Conservation (phyloP, 2,113 vertebrate genomes). For the Seriola aureovittata region DNA sequence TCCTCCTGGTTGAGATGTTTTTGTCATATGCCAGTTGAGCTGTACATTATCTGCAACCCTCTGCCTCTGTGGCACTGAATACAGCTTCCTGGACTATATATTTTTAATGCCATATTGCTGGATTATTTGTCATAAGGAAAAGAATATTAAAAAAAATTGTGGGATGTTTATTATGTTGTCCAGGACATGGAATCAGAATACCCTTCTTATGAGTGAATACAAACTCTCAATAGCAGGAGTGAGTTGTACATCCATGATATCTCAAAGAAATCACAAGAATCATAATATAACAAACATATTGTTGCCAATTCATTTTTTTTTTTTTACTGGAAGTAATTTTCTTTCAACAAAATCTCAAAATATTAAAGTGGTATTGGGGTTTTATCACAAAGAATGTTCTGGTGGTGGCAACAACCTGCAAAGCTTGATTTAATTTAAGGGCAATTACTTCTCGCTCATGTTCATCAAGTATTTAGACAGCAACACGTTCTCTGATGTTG, state of each 20-base stretch:
- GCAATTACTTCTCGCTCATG: not conserved
- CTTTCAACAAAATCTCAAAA: not conserved
- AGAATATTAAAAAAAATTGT: not conserved
- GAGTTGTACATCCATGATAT: too few species aligned
- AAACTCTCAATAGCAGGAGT: too few species aligned
- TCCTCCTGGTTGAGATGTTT: constrained; percentile 35
- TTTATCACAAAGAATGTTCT: not conserved
- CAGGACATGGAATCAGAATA: not conserved
- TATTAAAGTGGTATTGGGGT: not conserved
- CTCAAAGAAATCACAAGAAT: too few species aligned
- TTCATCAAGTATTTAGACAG: not conserved
- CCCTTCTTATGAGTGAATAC: too few species aligned
- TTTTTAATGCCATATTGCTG: not conserved
- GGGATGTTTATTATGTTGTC: not conserved
- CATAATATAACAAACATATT: too few species aligned
- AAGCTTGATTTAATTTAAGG: not conserved
- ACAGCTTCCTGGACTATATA: not conserved
- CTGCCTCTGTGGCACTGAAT: not conserved
- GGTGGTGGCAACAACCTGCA: not conserved
- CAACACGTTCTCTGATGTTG: not conserved
- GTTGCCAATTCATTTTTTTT: too few species aligned
- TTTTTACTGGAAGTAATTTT: too few species aligned
- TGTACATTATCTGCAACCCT: not conserved
- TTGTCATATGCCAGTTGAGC: constrained; percentile 52
- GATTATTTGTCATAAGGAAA: constrained; percentile 25